Percentiles rank a stretch among this genome's conserved stretches.
Evolutionary conservation across 2,888 invertebrate genomes (phyloP).

Genomic region (Embidobia sp.): DNA sequence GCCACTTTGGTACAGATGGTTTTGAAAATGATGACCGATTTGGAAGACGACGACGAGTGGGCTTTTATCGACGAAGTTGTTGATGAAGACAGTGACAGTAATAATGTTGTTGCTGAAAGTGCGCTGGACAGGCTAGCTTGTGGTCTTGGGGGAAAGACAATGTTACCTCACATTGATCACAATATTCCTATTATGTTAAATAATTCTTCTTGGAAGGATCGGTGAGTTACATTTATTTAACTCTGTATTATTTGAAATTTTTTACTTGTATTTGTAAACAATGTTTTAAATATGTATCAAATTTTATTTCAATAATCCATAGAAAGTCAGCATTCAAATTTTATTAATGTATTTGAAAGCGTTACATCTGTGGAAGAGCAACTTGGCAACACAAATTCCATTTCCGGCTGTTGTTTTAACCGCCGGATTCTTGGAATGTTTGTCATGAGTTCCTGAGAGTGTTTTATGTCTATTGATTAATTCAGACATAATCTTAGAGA

Average conservation of each 20-base stretch:
- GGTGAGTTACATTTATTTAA: too few species aligned
- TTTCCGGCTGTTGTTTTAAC: conserved; percentile 70
- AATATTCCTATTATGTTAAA: conserved; percentile 94
- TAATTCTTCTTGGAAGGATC: conserved; percentile 91
- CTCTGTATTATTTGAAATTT: too few species aligned
- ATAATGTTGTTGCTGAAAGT: conserved; percentile 97
- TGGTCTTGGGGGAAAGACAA: conserved; percentile 95
- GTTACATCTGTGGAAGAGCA: conserved; percentile 77
- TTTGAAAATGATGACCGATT: conserved; percentile 96
- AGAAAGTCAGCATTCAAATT: conserved; percentile 75
- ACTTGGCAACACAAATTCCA: conserved; percentile 50
- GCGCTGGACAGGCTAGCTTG: conserved; percentile 98
- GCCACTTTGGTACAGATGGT: conserved; percentile 91
- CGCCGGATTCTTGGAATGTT: conserved; percentile 41
- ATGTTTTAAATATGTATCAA: too few species aligned
- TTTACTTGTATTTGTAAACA: too few species aligned
- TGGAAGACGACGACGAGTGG: conserved; percentile 96
- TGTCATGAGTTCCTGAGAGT: conserved; percentile 70
- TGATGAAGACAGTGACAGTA: conserved; percentile 97
- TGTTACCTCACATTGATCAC: conserved; percentile 93
- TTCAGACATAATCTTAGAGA: conserved; percentile 64
- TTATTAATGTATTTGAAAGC: conserved; percentile 67
- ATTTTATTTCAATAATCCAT: conserved; percentile 62
- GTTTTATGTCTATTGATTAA: conserved; percentile 57
- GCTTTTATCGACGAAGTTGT: conserved; percentile 91